Base-by-base conservation (phyloP, 53 echinoderm and acorn worm species). In the Temnopleurus reevesii region DNA sequence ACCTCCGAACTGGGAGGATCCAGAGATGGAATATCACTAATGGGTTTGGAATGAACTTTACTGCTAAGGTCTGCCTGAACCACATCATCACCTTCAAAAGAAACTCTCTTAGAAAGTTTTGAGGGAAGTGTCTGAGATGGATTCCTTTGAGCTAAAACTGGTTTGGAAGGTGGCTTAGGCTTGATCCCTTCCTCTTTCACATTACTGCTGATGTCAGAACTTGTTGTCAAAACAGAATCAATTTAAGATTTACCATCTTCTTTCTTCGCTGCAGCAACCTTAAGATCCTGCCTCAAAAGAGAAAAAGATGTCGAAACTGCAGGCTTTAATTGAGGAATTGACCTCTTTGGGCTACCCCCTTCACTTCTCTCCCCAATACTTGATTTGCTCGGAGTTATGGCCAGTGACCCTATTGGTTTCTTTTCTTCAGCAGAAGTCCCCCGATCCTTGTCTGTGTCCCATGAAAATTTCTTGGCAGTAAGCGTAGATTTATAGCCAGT, bases 381-480 rank as follows among this genome's bases (percentile, higher is more conserved):
- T 2, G 53, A 13, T 81, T 49, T 81, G 31, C 30, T 30, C 8
- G 28, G 2, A 25, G 13, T 51, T 28, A 51, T 4, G 5, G 81
- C 35, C 19, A 76, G 5, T 46, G 46, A 77, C 21, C 30, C 65
- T 51, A 27, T 24, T 31, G 89, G 66, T 30, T 66, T 53, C 33
- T 56, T 55, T 77, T 90, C 66, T 5, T 45, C 84, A 47, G 60
- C 82, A 59, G 60, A 53, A 59, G 12, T 65, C 76, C 33, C 80
- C 88, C 45, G 53, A 23, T 77, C 83, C 84, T 83, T 89, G 5
- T 53, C 89, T 25, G 55, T 84, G 19, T 90, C 92, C 94, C 94
- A 94, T 36, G 92, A 77, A 60, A 94, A 94, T 45, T 89, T 94
- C 76, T 94, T 94, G 5, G 91, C 82, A 29, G 29, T 76, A n/a